Conservation (phyloP, 2,113 vertebrate species). For the Rhabdomys dilectus region DNA sequence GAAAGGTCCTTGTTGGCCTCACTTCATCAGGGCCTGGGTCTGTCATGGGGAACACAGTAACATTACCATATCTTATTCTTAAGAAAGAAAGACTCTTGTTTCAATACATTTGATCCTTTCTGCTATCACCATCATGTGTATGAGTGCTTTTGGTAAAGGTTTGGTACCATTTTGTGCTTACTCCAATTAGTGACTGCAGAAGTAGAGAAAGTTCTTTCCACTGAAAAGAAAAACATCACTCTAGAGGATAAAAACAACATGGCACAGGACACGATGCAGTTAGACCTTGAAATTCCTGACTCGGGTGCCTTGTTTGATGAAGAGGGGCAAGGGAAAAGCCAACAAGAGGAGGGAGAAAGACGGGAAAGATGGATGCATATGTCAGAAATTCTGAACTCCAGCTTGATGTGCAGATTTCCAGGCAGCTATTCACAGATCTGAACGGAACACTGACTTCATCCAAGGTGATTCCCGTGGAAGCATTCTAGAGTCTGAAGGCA, state of each 20-base stretch:
- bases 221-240: constrained; percentile 15
- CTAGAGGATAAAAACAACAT: constrained; percentile 37
- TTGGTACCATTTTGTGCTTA: constrained; percentile 50
- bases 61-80: neutral
- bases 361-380: neutral
- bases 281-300: neutral
- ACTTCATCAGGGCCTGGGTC: neutral
- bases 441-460: constrained; percentile 39
- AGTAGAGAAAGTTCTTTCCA: constrained; percentile 47
- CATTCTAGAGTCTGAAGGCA: neutral
- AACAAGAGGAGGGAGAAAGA: neutral
- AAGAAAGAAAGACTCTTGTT: neutral
- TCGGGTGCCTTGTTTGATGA: neutral
- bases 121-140: neutral
- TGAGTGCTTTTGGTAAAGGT: constrained; percentile 19
- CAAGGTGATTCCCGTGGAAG: neutral
- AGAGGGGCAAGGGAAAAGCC: neutral
- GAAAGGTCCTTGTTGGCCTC: neutral
- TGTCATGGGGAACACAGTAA: neutral
- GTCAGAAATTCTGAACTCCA: neutral
- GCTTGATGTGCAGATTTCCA: neutral
- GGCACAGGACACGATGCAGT: neutral
- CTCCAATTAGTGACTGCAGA: constrained; percentile 14
- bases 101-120: constrained; percentile 15
- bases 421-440: neutral